phyloP scores from a whole-genome alignment of 1,140 invertebrate genomes.

The Thaumatotibia leucotreta region DNA sequence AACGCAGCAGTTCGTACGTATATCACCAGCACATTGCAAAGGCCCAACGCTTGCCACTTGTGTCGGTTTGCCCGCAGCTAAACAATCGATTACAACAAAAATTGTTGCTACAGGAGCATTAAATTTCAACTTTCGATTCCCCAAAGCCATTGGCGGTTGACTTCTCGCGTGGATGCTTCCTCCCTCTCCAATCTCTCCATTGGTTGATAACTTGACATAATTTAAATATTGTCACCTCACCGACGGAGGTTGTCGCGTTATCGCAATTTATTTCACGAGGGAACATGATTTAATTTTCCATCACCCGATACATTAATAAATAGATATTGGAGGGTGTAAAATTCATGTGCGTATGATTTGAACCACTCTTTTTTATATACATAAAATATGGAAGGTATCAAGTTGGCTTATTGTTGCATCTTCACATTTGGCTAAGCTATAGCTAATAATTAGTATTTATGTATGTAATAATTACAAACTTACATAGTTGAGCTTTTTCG shows the following conservation, averaged over 20 bases:
- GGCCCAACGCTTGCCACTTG: too few species aligned
- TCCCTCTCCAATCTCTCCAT: slow-evolving; percentile 44
- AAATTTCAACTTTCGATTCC: slow-evolving; percentile 51
- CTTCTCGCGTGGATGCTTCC: slow-evolving; percentile 8
- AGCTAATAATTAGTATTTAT: too few species aligned
- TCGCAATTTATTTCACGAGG: slow-evolving; percentile 63
- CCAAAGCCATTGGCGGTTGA: slow-evolving; percentile 42
- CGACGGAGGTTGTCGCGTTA: slow-evolving; percentile 51
- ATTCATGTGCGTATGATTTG: slow-evolving; percentile 17
- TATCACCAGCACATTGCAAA: too few species aligned
- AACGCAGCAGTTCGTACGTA: neutral
- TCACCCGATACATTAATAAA: slow-evolving; percentile 52
- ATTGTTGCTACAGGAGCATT: slow-evolving; percentile 30
- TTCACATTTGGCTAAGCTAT: too few species aligned
- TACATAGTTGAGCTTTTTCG: too few species aligned
- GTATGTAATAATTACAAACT: too few species aligned
- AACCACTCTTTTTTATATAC: neutral
- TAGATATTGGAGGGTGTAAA: slow-evolving; percentile 46
- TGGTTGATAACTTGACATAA: slow-evolving; percentile 61
- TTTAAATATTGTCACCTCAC: slow-evolving; percentile 60
- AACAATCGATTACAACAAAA: neutral
- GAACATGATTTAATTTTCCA: slow-evolving; percentile 58
- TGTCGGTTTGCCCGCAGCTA: neutral
- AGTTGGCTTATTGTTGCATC: too few species aligned
- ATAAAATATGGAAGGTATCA: neutral